A percentile compares a stretch with the other conserved stretches of the same genome.
Conservation (phyloP, 2,797 vertebrate species). For the Knipowitschia caucasica region DNA sequence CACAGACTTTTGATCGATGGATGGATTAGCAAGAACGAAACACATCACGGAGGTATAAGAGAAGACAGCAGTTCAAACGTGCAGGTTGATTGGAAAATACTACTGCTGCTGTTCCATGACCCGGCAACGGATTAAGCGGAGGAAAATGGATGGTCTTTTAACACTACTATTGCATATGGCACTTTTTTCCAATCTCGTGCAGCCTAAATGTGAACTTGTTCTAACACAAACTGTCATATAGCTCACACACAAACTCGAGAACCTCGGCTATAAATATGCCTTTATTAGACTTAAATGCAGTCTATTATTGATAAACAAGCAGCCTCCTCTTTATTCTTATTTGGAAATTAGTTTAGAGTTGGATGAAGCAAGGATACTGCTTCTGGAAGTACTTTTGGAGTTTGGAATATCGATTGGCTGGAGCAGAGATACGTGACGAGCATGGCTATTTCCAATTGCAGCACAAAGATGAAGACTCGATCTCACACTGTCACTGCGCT, state of each 20-base stretch:
- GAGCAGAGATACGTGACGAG: conserved; percentile 3
- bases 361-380: neutral
- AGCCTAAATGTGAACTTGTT: neutral
- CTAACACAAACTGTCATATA: neutral
- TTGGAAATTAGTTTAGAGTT: neutral
- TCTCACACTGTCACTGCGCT: neutral
- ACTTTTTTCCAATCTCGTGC: too few relatives aligned
- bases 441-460: neutral
- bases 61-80: too few relatives aligned
- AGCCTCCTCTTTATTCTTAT: neutral
- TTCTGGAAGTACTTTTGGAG: conserved; percentile 4
- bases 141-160: too few relatives aligned
- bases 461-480: conserved; percentile 3
- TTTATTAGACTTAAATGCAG: neutral
- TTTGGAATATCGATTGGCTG: conserved; percentile 4
- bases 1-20: too few relatives aligned
- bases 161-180: too few relatives aligned
- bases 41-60: too few relatives aligned
- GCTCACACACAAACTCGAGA: neutral
- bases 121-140: too few relatives aligned
- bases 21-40: too few relatives aligned
- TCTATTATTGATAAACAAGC: neutral
- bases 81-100: too few relatives aligned
- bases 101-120: too few relatives aligned
- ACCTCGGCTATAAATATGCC: neutral